phyloP scores from a whole-genome alignment of 1,140 invertebrate species.

The Pseudomyrmex dendroicus region DNA sequence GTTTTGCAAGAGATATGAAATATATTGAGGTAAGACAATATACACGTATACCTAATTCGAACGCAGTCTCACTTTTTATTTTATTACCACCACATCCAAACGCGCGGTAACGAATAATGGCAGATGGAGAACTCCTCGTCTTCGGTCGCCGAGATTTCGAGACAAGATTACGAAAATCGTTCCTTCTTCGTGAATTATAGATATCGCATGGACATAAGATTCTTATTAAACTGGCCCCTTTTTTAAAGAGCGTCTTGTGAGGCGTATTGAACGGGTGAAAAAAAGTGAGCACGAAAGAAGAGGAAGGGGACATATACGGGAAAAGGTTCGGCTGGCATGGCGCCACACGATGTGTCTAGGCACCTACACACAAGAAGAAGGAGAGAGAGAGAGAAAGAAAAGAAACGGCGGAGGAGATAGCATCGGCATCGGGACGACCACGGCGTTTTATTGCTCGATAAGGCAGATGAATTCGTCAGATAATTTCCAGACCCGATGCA shows the following conservation, averaged over 20 bases:
- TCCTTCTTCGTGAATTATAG: constrained; percentile 67
- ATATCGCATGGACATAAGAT: constrained; percentile 52
- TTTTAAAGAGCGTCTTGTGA: constrained; percentile 40
- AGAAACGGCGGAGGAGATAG: constrained; percentile 75
- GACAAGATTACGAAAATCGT: constrained; percentile 66
- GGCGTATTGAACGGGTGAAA: constrained; percentile 62
- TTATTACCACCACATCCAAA: not conserved
- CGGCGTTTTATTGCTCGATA: constrained; percentile 83
- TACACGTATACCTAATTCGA: constrained; percentile 44
- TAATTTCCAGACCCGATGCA: constrained; percentile 75
- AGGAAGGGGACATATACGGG: not conserved
- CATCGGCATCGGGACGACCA: constrained; percentile 74
- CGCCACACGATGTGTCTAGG: constrained; percentile 77
- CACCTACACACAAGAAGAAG: constrained; percentile 56
- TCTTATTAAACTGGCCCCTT: constrained; percentile 67
- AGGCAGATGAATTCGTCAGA: constrained; percentile 83
- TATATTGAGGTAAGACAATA: constrained; percentile 78
- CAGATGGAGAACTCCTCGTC: not conserved
- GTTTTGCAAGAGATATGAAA: constrained; percentile 80
- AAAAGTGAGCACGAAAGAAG: constrained; percentile 51
- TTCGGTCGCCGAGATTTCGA: constrained; percentile 63
- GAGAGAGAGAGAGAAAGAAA: constrained; percentile 23
- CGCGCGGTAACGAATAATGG: constrained; percentile 11
- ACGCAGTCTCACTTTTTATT: constrained; percentile 52
- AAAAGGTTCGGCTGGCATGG: constrained; percentile 69